Conservation (phyloP, 2,113 vertebrate species). For the Sardina pilchardus region DNA sequence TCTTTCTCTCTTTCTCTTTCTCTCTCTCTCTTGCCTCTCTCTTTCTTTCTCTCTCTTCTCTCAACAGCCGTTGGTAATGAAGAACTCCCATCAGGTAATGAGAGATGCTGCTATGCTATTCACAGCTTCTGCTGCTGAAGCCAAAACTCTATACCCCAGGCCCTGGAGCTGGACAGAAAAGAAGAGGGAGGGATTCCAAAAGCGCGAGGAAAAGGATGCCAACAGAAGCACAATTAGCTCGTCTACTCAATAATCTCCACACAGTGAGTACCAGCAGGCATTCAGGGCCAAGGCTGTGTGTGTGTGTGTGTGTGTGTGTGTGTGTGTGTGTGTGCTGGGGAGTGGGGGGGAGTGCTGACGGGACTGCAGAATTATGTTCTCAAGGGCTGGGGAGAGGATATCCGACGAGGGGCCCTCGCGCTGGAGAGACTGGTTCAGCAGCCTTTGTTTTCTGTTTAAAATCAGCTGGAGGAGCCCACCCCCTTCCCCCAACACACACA, state of each 20-base stretch:
- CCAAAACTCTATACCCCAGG: not conserved
- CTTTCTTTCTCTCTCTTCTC: no score
- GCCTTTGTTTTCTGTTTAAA: constrained; percentile 46
- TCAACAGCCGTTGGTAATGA: not conserved
- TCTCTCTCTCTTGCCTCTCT: no score
- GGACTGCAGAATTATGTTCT: constrained; percentile 8
- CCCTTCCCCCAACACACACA: constrained; percentile 16
- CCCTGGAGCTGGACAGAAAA: not conserved
- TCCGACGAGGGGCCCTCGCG: constrained; percentile 1
- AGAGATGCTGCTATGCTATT: not conserved
- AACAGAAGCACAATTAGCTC: not conserved
- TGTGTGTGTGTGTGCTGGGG: not conserved
- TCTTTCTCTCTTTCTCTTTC: not conserved
- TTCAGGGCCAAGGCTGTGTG: not conserved
- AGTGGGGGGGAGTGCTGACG: not conserved
- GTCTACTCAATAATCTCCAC: not conserved
- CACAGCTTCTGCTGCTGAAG: not conserved
- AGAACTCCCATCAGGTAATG: not conserved
- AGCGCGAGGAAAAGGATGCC: not conserved
- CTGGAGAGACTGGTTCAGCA: constrained; percentile 29
- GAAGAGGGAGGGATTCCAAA: not conserved
- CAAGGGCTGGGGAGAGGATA: not conserved
- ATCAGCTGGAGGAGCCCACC: constrained; percentile 47
- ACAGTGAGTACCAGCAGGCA: not conserved
- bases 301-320: not conserved